Evolutionary conservation across 2,113 vertebrate genomes (phyloP).

Genomic region (Gnathonemus echidnorhynchus): DNA sequence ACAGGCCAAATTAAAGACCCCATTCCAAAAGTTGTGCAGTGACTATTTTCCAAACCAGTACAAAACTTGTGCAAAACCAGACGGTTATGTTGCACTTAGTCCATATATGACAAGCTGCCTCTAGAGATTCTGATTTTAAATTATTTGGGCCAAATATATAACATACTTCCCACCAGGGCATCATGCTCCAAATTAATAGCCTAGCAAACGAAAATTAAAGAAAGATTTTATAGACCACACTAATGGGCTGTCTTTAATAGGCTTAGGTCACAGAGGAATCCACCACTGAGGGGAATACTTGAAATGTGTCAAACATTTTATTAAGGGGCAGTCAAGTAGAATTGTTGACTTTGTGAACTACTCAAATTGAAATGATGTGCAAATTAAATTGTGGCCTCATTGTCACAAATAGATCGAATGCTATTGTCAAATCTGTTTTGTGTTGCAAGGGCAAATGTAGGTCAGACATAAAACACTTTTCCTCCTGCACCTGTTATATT

Average conservation of each 20-base stretch:
- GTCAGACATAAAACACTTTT: neutral
- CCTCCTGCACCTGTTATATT: neutral
- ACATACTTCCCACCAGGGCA: slow-evolving; percentile 49
- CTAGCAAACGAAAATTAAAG: slow-evolving; percentile 47
- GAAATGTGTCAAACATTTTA: slow-evolving; percentile 50
- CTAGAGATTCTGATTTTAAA: slow-evolving; percentile 30
- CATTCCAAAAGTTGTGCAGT: neutral
- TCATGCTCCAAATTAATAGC: slow-evolving; percentile 55
- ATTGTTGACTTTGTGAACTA: slow-evolving; percentile 32
- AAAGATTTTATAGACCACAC: slow-evolving; percentile 44
- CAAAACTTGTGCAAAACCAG: neutral
- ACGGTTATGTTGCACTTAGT: neutral
- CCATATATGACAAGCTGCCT: neutral
- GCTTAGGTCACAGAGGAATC: slow-evolving; percentile 44
- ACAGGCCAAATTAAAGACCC: neutral
- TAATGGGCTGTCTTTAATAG: slow-evolving; percentile 55
- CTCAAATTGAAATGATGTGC: slow-evolving; percentile 36
- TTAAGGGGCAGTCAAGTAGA: slow-evolving; percentile 38
- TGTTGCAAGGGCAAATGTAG: slow-evolving; percentile 1
- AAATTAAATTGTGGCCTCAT: slow-evolving; percentile 33
- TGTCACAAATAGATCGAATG: slow-evolving; percentile 25
- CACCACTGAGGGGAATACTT: slow-evolving; percentile 34
- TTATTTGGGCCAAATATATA: slow-evolving; percentile 60
- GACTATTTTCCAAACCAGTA: neutral
- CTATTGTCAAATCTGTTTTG: neutral